Evolutionary conservation across 1,140 invertebrate species (phyloP).

Genomic region (Sitophilus oryzae): DNA sequence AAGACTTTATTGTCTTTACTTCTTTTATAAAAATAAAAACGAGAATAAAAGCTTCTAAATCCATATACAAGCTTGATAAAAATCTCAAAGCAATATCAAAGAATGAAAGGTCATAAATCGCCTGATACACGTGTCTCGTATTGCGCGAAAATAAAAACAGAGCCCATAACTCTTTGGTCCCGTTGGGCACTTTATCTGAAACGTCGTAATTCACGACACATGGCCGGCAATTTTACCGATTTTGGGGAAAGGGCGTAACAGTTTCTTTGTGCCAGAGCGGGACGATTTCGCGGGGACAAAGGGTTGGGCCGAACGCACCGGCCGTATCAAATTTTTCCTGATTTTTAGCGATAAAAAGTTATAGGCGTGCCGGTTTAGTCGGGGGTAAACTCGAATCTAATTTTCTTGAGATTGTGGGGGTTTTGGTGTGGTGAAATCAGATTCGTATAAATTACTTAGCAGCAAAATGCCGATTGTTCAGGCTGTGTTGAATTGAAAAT

Average conservation of each 20-base stretch:
- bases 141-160: conserved; percentile 24
- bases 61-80: too few species aligned
- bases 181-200: conserved; percentile 26
- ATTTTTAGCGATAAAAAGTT: background rate
- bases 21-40: too few species aligned
- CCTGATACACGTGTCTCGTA: conserved; percentile 22
- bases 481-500: too few species aligned
- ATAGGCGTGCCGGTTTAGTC: background rate
- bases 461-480: too few species aligned
- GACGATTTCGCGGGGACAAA: conserved; percentile 33
- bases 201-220: conserved; percentile 38
- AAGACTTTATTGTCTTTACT: too few species aligned
- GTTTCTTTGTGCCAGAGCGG: conserved; percentile 33
- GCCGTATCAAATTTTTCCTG: conserved; percentile 28
- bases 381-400: background rate
- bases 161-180: conserved; percentile 16
- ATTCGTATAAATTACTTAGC: too few species aligned
- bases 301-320: conserved; percentile 21
- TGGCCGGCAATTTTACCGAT: conserved; percentile 36
- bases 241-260: conserved; percentile 34
- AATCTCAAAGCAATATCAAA: too few species aligned
- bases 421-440: too few species aligned
- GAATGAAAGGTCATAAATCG: too few species aligned
- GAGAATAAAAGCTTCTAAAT: too few species aligned
- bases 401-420: too few species aligned